A percentile compares a stretch with the other conserved stretches of the same genome.
phyloP scores from a whole-genome alignment of 2,797 vertebrate species.

The Gastrophryne carolinensis region DNA sequence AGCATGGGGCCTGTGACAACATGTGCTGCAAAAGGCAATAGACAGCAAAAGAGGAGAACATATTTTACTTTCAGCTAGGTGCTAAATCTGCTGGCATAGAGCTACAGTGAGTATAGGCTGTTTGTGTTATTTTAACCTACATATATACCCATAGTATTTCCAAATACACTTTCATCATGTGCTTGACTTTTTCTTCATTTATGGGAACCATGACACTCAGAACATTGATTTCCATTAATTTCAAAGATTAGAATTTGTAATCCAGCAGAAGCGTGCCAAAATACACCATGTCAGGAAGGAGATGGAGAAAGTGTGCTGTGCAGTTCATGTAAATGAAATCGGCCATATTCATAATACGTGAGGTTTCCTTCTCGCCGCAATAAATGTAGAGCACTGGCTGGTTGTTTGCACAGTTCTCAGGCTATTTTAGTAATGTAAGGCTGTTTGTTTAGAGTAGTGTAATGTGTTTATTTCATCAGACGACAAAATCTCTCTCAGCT shows the following conservation, averaged over 20 bases:
- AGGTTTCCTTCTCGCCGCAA: not conserved
- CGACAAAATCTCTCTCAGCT: conserved; percentile 23
- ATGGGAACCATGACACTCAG: not conserved
- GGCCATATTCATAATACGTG: not conserved
- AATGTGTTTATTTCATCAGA: conserved; percentile 17
- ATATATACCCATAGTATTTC: not conserved
- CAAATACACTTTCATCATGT: not conserved
- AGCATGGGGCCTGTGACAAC: no score
- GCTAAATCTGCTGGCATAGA: no score
- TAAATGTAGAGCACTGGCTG: not conserved
- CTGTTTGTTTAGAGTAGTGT: conserved; percentile 42
- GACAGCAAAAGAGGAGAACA: no score
- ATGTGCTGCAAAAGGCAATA: no score
- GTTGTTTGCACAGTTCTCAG: conserved; percentile 11
- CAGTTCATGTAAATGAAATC: conserved; percentile 5
- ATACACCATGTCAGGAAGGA: not conserved
- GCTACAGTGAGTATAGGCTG: no score
- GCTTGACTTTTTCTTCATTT: not conserved
- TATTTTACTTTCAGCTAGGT: no score
- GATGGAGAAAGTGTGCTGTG: not conserved
- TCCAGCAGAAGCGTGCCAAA: not conserved
- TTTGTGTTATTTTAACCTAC: no score
- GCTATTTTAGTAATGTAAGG: conserved; percentile 24
- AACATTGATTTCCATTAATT: not conserved
- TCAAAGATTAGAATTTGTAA: conserved; percentile 4